phyloP scores from a whole-genome alignment of 2,888 invertebrate genomes.

The Amphipoea oculea region DNA sequence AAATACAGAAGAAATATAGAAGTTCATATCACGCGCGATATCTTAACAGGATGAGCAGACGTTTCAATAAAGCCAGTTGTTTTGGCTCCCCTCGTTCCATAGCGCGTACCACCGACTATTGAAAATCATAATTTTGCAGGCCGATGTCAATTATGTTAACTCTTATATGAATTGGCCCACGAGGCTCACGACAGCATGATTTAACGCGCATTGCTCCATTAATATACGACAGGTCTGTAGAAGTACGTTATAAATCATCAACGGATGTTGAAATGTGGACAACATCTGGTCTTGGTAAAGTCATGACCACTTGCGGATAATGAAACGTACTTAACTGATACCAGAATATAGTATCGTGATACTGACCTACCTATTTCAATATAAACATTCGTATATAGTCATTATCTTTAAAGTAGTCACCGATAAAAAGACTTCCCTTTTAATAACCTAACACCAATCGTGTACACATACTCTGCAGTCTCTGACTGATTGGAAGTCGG shows the following conservation, averaged over 20 bases:
- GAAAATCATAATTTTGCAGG: slow-evolving; percentile 49
- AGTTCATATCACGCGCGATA: background rate
- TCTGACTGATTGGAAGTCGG: background rate
- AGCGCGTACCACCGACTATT: slow-evolving; percentile 11
- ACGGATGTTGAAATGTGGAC: slow-evolving; percentile 42
- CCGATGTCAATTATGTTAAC: slow-evolving; percentile 48
- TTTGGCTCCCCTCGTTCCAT: slow-evolving; percentile 1
- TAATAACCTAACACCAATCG: background rate
- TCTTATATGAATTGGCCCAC: slow-evolving; percentile 38
- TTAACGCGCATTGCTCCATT: slow-evolving; percentile 44
- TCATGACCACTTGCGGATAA: slow-evolving; percentile 25
- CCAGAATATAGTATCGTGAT: slow-evolving; percentile 8
- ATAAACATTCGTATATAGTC: background rate
- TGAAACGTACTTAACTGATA: slow-evolving; percentile 40
- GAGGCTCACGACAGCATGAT: slow-evolving; percentile 15
- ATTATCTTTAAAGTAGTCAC: slow-evolving; percentile 23
- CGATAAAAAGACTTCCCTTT: slow-evolving; percentile 22
- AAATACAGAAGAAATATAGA: background rate
- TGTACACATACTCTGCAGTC: background rate
- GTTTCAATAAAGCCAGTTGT: slow-evolving; percentile 13
- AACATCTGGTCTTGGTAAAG: slow-evolving; percentile 45
- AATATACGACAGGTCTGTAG: slow-evolving; percentile 16
- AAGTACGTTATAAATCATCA: slow-evolving; percentile 34
- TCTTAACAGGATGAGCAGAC: slow-evolving; percentile 24
- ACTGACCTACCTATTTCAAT: slow-evolving; percentile 27